Conservation (phyloP, 2,797 vertebrate species). For the Takifugu rubripes region DNA sequence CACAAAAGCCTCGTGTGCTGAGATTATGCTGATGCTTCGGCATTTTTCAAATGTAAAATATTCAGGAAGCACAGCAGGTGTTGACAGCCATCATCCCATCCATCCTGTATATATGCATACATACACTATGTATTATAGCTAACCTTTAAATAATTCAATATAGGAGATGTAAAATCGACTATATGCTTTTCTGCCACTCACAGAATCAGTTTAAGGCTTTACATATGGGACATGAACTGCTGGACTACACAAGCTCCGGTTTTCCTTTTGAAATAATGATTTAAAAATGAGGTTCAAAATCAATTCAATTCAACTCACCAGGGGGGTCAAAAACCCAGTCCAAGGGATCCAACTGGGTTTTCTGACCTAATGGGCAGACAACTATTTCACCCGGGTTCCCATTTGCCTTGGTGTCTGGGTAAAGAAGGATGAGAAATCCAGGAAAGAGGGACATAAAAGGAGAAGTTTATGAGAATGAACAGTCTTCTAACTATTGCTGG, state of each 20-base stretch:
- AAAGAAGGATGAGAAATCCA: no score
- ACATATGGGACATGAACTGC: no score
- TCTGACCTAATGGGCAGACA: no score
- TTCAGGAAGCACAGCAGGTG: slow-evolving; percentile 11
- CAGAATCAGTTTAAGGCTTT: background rate
- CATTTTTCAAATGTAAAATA: slow-evolving; percentile 23
- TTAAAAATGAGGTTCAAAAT: no score
- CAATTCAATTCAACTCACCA: no score
- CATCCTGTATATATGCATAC: slow-evolving; percentile 7
- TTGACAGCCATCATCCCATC: slow-evolving; percentile 12
- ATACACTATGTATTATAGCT: background rate
- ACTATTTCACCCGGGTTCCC: no score
- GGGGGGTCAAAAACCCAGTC: no score
- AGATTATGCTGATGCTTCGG: slow-evolving; percentile 17
- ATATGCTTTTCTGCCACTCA: background rate
- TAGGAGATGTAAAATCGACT: background rate
- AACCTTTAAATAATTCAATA: background rate
- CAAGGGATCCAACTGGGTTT: no score
- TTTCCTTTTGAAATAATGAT: background rate
- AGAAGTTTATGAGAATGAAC: no score
- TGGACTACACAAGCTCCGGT: background rate
- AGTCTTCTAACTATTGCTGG: no score
- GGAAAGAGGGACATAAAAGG: no score
- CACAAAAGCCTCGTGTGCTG: slow-evolving; percentile 1
- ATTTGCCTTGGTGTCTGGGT: no score